Conservation (phyloP, 1,140 invertebrate genomes). For the Drosophila melanogaster region DNA sequence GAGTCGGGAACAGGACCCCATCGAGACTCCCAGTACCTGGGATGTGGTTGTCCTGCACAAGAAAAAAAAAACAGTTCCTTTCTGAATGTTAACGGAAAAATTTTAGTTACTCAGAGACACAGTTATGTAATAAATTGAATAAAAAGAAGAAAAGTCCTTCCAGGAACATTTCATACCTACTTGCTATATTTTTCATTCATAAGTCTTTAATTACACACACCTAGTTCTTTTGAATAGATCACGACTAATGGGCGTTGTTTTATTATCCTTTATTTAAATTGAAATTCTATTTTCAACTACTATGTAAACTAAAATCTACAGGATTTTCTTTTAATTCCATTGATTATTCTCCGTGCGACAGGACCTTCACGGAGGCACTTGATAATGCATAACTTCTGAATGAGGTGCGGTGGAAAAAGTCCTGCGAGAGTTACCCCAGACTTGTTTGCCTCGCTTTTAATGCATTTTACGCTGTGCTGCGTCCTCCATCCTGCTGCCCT, state of each 20-base stretch:
- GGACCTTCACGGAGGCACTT: slow-evolving; percentile 61
- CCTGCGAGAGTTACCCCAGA: slow-evolving; percentile 29
- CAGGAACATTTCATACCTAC: too few relatives aligned
- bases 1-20: slow-evolving; percentile 22
- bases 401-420: slow-evolving; percentile 33
- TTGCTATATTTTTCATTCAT: too few relatives aligned
- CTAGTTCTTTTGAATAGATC: too few relatives aligned
- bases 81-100: too few relatives aligned
- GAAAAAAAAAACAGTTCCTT: not conserved
- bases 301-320: too few relatives aligned
- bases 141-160: too few relatives aligned
- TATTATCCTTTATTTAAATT: too few relatives aligned
- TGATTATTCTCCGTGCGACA: slow-evolving; percentile 6
- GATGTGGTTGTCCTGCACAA: not conserved
- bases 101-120: too few relatives aligned
- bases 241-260: too few relatives aligned
- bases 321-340: not conserved
- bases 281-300: too few relatives aligned
- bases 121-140: too few relatives aligned
- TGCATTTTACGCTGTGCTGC: slow-evolving; percentile 73
- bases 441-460: slow-evolving; percentile 77
- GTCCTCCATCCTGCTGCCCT: slow-evolving; percentile 7
- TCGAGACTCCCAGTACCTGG: slow-evolving; percentile 4
- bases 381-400: slow-evolving; percentile 76
- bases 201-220: too few relatives aligned